A percentile compares a stretch with the other conserved stretches of the same genome.
phyloP scores from a whole-genome alignment of 2,113 vertebrate genomes.

The Scophthalmus maximus region DNA sequence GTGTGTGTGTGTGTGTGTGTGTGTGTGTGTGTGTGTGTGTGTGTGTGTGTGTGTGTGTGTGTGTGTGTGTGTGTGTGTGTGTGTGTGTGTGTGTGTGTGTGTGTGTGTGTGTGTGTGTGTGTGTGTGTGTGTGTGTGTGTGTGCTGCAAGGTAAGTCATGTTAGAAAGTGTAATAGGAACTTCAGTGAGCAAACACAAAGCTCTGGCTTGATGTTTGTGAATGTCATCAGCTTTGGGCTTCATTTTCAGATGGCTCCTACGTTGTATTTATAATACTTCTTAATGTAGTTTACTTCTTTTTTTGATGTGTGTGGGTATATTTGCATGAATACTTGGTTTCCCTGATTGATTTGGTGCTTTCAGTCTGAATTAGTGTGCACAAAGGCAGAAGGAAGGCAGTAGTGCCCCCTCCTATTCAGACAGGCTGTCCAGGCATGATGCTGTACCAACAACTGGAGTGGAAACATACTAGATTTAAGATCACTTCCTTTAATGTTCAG shows the following conservation, averaged over 20 bases:
- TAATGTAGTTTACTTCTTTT: background rate
- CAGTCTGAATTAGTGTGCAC: background rate
- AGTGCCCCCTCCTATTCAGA: background rate
- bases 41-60: too few species aligned
- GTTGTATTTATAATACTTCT: background rate
- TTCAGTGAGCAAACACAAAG: background rate
- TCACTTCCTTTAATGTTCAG: background rate
- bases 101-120: too few species aligned
- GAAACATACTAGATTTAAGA: conserved; percentile 1
- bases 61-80: too few species aligned
- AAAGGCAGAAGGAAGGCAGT: background rate
- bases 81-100: background rate
- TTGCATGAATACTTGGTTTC: conserved; percentile 2
- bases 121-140: background rate
- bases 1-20: too few species aligned
- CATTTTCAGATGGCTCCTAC: too few species aligned
- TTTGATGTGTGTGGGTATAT: background rate
- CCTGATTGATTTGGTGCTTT: background rate
- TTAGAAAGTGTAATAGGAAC: too few species aligned
- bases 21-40: background rate
- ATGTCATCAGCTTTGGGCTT: too few species aligned
- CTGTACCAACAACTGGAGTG: background rate
- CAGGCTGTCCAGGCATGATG: background rate
- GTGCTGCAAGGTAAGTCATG: background rate
- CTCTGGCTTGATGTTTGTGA: too few species aligned